A percentile compares a stretch with the other conserved stretches of the same genome.
phyloP scores from a whole-genome alignment of 2,888 invertebrate genomes.

The Lacanobia oleracea region DNA sequence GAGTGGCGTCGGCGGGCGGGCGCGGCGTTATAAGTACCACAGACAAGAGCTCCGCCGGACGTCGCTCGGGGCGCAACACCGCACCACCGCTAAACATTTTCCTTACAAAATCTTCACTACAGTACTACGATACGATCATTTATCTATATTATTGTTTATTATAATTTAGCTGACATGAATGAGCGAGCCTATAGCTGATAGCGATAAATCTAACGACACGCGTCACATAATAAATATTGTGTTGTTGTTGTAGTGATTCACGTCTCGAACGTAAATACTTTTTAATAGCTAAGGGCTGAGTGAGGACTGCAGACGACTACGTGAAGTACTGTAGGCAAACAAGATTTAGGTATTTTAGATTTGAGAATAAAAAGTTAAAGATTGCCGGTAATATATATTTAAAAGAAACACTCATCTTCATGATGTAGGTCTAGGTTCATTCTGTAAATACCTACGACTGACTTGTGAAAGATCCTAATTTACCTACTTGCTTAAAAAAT shows the following conservation, averaged over 20 bases:
- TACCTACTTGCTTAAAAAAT: not conserved
- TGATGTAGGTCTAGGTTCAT: not conserved
- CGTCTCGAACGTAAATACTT: constrained; percentile 44
- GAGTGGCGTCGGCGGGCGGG: constrained; percentile 75
- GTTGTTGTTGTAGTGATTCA: constrained; percentile 51
- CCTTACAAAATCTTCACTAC: constrained; percentile 44
- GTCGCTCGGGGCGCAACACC: constrained; percentile 36
- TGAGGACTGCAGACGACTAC: constrained; percentile 1
- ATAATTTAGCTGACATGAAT: constrained; percentile 57
- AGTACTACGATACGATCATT: constrained; percentile 44
- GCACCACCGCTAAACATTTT: constrained; percentile 51
- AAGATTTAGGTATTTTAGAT: not conserved
- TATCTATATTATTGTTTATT: constrained; percentile 49
- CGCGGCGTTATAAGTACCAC: constrained; percentile 71
- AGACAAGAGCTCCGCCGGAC: constrained; percentile 61
- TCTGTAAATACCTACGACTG: not conserved
- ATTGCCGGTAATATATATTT: too few relatives aligned
- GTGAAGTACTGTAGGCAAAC: not conserved
- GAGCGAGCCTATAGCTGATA: constrained; percentile 52
- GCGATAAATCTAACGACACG: constrained; percentile 48
- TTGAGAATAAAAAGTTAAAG: too few relatives aligned
- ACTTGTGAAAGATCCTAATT: not conserved
- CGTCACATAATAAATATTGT: constrained; percentile 47
- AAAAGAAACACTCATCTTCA: not conserved
- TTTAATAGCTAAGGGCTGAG: constrained; percentile 14